These are phyloP conservation scores for Mamestra configurata DNA, from an alignment of 1,140 invertebrate species.

Conservation along the genomic window DNA sequence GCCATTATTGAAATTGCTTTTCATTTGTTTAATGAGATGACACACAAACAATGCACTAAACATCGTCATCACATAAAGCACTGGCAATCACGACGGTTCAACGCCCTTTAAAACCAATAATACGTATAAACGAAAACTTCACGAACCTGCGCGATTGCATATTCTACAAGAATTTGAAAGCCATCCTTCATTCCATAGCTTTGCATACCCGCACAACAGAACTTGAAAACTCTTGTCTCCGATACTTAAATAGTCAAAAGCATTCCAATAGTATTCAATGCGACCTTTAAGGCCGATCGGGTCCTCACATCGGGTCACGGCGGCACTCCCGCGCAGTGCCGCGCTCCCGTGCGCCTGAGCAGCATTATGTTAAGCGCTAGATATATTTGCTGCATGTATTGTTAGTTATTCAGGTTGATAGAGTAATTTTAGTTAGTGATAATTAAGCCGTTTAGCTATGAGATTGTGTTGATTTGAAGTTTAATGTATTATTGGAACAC, in stretches of 20 bases:
- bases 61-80: neutral
- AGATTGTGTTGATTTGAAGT: constrained; percentile 11
- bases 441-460: constrained; percentile 18
- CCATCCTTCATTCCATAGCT: constrained; percentile 32
- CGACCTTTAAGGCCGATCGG: constrained; percentile 67
- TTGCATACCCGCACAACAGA: constrained; percentile 8
- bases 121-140: neutral
- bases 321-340: constrained; percentile 56
- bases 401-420: constrained; percentile 22
- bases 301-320: constrained; percentile 57
- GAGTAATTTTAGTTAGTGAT: constrained; percentile 12
- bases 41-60: neutral
- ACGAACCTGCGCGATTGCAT: constrained; percentile 24
- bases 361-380: constrained; percentile 14
- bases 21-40: neutral
- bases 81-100: neutral
- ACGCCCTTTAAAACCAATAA: neutral
- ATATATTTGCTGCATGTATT: constrained; percentile 14
- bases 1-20: neutral
- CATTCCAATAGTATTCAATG: constrained; percentile 55
- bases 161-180: constrained; percentile 29
- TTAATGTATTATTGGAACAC: neutral
- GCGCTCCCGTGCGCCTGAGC: constrained; percentile 40
- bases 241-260: constrained; percentile 47
- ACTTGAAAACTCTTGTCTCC: constrained; percentile 23